phyloP scores from a whole-genome alignment of 2,797 vertebrate species.

The Lemur catta region DNA sequence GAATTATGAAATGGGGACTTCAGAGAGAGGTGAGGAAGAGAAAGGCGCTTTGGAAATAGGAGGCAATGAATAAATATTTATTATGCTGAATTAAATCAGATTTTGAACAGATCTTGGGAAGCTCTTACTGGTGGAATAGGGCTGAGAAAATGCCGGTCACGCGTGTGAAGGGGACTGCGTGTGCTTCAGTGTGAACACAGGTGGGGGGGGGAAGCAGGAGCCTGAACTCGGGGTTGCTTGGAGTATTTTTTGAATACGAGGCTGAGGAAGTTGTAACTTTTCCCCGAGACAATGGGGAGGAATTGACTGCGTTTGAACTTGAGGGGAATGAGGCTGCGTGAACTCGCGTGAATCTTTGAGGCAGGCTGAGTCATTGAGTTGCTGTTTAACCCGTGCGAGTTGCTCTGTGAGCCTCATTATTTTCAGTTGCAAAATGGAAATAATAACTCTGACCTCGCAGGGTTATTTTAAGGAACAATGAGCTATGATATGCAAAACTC shows the following conservation, averaged over 20 bases:
- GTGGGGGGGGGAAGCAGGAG: neutral
- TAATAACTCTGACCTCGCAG: neutral
- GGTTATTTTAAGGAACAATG: neutral
- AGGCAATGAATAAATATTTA: neutral
- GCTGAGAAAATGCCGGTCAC: neutral
- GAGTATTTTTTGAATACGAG: neutral
- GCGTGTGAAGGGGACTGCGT: neutral
- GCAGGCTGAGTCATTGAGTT: neutral
- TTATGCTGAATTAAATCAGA: neutral
- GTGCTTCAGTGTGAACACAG: neutral
- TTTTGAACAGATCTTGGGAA: neutral
- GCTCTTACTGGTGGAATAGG: neutral
- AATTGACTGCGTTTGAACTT: neutral
- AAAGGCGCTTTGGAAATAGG: neutral
- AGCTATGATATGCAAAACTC: neutral
- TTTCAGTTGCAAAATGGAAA: neutral
- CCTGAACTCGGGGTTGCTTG: neutral
- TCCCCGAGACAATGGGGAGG: neutral
- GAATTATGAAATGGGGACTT: neutral
- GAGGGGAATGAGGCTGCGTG: neutral
- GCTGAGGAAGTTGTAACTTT: neutral
- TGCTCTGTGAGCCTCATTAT: neutral
- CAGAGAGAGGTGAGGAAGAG: neutral
- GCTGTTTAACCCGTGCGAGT: neutral
- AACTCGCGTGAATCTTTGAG: conserved; percentile 20